A percentile compares a stretch with the other conserved stretches of the same genome.
These are phyloP conservation scores for Rhinoderma darwinii DNA, from an alignment of 2,113 vertebrate species.

Conservation along the genomic window DNA sequence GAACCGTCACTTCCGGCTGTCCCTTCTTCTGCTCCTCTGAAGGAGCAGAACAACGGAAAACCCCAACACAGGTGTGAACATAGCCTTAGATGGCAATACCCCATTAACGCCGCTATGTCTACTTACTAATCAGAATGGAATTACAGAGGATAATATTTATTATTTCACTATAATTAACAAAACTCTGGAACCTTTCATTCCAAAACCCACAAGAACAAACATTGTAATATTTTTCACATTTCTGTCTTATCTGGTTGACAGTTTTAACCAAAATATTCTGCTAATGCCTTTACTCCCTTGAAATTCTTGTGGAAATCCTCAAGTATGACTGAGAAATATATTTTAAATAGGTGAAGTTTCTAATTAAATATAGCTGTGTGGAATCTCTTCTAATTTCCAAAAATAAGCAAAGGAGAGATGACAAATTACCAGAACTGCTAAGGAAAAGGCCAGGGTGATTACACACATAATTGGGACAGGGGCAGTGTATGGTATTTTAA, in stretches of 20 bases:
- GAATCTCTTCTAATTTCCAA: too few relatives aligned
- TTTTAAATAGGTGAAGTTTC: background rate
- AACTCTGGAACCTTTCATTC: background rate
- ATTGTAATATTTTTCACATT: background rate
- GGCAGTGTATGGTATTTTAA: too few relatives aligned
- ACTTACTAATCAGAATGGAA: too few relatives aligned
- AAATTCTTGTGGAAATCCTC: slow-evolving; percentile 15
- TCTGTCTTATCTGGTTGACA: background rate
- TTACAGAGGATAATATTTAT: too few relatives aligned
- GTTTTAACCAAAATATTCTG: background rate
- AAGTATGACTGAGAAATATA: background rate
- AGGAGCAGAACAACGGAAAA: too few relatives aligned
- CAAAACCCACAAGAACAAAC: background rate
- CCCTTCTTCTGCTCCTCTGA: too few relatives aligned
- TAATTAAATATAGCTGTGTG: background rate
- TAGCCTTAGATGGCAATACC: too few relatives aligned
- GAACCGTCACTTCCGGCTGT: too few relatives aligned
- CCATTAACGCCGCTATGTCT: too few relatives aligned
- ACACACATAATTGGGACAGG: background rate
- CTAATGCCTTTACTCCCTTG: background rate
- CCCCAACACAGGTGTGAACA: too few relatives aligned
- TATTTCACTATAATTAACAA: too few relatives aligned
- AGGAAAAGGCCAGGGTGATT: background rate
- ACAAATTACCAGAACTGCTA: background rate
- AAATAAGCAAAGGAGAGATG: background rate